These are phyloP conservation scores for Dromaius novaehollandiae DNA, from an alignment of 2,113 vertebrate genomes.

Conservation along the genomic window DNA sequence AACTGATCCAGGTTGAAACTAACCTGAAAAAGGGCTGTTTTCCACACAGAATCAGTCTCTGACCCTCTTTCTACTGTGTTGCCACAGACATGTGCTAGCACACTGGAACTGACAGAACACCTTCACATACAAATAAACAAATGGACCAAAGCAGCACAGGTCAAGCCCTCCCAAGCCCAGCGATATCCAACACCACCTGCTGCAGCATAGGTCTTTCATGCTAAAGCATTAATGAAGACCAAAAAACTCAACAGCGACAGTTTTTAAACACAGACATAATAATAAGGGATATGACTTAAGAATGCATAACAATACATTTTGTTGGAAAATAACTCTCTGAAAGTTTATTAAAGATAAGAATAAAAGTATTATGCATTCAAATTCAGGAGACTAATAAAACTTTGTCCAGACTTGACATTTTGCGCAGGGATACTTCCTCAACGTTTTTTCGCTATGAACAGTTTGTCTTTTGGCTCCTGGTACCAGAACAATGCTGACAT, in stretches of 20 bases:
- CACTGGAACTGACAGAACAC: not conserved
- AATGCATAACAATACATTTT: not conserved
- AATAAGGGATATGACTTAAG: not conserved
- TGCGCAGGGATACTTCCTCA: constrained; percentile 21
- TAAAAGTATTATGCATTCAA: not conserved
- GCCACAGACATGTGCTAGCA: not conserved
- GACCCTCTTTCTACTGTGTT: not conserved
- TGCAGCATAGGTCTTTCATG: not conserved
- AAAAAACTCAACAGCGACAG: not conserved
- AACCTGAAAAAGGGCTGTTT: not conserved
- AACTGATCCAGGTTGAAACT: not conserved
- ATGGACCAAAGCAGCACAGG: not conserved
- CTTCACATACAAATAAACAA: not conserved
- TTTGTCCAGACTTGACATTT: constrained; percentile 30
- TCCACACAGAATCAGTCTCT: not conserved
- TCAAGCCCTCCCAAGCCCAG: not conserved
- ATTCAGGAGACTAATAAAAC: not conserved
- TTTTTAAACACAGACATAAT: not conserved
- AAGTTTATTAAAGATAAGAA: constrained; percentile 26
- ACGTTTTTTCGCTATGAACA: not conserved
- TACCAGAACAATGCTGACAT: not conserved
- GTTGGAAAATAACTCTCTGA: not conserved
- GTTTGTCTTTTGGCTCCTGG: not conserved
- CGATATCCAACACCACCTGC: not conserved
- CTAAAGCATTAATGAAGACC: not conserved